phyloP scores from a whole-genome alignment of 2,888 invertebrate species.

The Chalcosyrphus nemorum region DNA sequence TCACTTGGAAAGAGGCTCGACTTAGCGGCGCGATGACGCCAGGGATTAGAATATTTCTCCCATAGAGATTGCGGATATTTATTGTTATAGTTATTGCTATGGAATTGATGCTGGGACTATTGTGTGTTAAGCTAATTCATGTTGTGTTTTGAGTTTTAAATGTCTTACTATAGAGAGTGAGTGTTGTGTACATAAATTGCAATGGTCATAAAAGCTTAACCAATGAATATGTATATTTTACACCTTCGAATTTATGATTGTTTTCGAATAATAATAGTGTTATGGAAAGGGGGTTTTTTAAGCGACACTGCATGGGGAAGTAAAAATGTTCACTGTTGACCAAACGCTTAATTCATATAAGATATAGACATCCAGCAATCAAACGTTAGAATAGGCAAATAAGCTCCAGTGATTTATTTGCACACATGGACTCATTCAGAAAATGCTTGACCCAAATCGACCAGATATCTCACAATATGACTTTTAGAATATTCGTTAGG shows the following conservation, averaged over 20 bases:
- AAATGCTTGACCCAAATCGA: too few species aligned
- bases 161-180: slow-evolving; percentile 9
- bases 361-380: too few species aligned
- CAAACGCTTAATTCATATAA: too few species aligned
- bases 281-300: neutral
- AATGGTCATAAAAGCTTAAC: neutral
- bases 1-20: neutral
- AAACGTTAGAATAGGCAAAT: too few species aligned
- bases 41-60: slow-evolving; percentile 42
- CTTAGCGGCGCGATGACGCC: neutral
- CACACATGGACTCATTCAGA: too few species aligned
- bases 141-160: neutral
- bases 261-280: neutral
- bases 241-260: neutral
- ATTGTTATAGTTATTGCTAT: slow-evolving; percentile 22
- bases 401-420: too few species aligned
- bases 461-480: too few species aligned
- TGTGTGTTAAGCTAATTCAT: neutral
- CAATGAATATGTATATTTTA: slow-evolving; percentile 14
- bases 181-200: slow-evolving; percentile 13
- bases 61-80: slow-evolving; percentile 49
- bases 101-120: neutral
- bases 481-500: too few species aligned
- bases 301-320: too few species aligned
- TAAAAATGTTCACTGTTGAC: too few species aligned